Percentiles rank a stretch among this genome's conserved stretches.
These are phyloP conservation scores for Athripsodes cinereus DNA, from an alignment of 2,888 invertebrate species.

Conservation along the genomic window DNA sequence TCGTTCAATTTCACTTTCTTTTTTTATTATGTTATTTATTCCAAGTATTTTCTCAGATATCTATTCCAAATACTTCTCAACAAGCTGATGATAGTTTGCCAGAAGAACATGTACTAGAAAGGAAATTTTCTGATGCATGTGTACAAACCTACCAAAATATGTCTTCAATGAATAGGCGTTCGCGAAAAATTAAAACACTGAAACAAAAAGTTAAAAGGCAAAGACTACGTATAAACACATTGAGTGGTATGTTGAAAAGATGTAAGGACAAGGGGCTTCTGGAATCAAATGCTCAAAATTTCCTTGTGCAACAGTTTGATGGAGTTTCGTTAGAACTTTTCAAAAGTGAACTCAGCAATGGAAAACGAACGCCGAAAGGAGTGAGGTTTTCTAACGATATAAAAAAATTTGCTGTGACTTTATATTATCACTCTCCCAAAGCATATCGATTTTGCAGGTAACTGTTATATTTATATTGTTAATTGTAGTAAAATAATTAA, in stretches of 20 bases:
- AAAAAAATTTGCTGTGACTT: slow-evolving; percentile 1
- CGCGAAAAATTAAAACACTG: slow-evolving; percentile 1
- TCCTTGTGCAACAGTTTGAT: background rate
- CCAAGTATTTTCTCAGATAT: background rate
- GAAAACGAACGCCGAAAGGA: background rate
- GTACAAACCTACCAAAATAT: slow-evolving; percentile 1
- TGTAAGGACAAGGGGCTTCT: slow-evolving; percentile 1
- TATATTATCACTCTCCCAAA: slow-evolving; percentile 4
- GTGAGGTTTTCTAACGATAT: background rate
- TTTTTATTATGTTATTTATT: background rate
- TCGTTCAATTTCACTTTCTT: background rate
- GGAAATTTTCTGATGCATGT: background rate
- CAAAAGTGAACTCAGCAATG: background rate
- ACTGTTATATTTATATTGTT: background rate
- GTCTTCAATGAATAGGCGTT: slow-evolving; percentile 1
- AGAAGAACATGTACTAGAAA: background rate
- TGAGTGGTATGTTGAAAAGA: background rate
- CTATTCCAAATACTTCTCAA: slow-evolving; percentile 1
- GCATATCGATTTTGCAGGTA: slow-evolving; percentile 4
- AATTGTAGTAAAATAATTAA: background rate
- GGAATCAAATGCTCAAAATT: slow-evolving; percentile 1
- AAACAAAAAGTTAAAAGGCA: slow-evolving; percentile 3
- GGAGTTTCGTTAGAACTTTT: slow-evolving; percentile 1
- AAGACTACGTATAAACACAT: background rate
- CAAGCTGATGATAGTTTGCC: background rate